These are phyloP conservation scores for Ammospiza caudacuta DNA, from an alignment of 2,113 vertebrate species.

Conservation along the genomic window DNA sequence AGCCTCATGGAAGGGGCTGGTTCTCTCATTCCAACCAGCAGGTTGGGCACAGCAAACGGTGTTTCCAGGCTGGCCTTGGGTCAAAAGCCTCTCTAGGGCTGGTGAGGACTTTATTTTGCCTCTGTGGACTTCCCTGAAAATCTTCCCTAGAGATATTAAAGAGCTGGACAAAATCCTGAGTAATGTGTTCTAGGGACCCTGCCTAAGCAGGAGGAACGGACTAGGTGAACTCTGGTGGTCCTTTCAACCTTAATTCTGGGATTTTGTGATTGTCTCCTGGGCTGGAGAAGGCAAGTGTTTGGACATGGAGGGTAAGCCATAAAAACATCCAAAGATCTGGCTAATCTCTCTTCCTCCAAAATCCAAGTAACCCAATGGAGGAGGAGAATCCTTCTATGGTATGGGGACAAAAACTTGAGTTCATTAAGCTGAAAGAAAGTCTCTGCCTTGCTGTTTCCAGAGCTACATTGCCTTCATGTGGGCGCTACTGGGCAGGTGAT, in stretches of 20 bases:
- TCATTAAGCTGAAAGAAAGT: not conserved
- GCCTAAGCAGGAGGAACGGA: not conserved
- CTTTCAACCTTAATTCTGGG: not conserved
- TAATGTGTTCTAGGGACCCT: not conserved
- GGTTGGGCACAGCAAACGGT: not conserved
- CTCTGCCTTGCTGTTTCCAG: not conserved
- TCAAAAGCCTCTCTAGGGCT: not conserved
- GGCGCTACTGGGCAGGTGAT: not conserved
- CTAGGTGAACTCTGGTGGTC: not conserved
- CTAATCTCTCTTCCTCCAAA: not conserved
- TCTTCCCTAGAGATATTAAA: not conserved
- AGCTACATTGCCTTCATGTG: not conserved
- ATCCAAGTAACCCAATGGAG: not conserved
- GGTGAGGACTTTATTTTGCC: not conserved
- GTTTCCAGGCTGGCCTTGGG: not conserved
- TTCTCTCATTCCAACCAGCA: not conserved
- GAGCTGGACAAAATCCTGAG: not conserved
- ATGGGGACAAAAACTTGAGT: not conserved
- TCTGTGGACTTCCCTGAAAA: not conserved
- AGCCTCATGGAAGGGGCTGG: fast-evolving
- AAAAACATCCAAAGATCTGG: not conserved
- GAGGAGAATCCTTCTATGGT: not conserved
- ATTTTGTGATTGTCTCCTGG: not conserved
- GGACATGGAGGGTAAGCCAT: no score
- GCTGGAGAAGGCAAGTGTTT: not conserved